These are phyloP conservation scores for Apis florea DNA, from an alignment of 1,140 invertebrate species.

Conservation along the genomic window DNA sequence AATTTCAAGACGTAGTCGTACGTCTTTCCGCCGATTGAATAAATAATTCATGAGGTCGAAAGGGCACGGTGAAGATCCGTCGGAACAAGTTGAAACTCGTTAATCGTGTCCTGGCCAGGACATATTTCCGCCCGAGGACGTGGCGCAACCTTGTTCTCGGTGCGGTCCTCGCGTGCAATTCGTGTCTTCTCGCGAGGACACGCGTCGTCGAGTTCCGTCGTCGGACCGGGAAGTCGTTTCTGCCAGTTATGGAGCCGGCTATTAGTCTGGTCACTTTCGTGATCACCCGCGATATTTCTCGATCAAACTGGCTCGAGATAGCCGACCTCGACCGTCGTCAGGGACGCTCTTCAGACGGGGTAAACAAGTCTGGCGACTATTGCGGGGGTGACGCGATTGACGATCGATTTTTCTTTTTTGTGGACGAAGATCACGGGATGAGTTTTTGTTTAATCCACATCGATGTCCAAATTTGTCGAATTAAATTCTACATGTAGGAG, in stretches of 20 bases:
- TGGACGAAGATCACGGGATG: neutral
- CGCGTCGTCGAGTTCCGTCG: neutral
- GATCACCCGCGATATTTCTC: slow-evolving; percentile 23
- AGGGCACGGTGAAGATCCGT: neutral
- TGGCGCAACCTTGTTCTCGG: neutral
- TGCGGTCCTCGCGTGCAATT: neutral
- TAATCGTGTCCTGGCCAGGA: neutral
- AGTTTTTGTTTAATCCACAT: neutral
- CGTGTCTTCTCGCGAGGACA: neutral
- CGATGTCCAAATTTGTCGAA: too few species aligned
- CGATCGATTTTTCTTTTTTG: neutral
- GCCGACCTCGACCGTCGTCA: neutral
- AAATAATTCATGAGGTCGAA: slow-evolving; percentile 48
- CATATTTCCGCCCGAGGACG: slow-evolving; percentile 20
- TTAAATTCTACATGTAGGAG: too few species aligned
- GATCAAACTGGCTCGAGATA: neutral
- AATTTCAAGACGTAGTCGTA: slow-evolving; percentile 35
- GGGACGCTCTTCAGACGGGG: neutral
- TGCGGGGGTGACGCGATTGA: neutral
- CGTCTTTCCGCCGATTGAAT: slow-evolving; percentile 35
- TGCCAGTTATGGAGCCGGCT: slow-evolving; percentile 2
- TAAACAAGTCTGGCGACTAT: neutral
- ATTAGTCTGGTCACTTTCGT: slow-evolving; percentile 37
- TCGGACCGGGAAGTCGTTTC: neutral
- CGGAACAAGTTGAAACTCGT: neutral